Base-by-base conservation (phyloP, 2,888 invertebrate species). In the Gastrophysa polygoni region DNA sequence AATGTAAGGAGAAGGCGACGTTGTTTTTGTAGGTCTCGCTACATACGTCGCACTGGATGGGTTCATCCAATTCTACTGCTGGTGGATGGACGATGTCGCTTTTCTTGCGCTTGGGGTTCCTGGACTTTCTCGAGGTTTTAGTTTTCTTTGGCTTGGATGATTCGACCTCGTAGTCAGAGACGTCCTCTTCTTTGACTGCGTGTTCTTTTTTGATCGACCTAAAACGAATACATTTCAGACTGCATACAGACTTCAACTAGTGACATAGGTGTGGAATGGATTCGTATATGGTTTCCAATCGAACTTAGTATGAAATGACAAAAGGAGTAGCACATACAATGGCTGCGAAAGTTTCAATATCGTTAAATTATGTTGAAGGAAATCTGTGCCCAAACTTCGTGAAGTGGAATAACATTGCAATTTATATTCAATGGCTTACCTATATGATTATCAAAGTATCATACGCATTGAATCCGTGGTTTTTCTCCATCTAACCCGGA, bases 21-120 rank as follows among this genome's bases (percentile, higher is more conserved):
- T 75, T 75, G 49, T 76, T 75, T 43, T 73, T 73, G 61, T 75
- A 79, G 21, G 72, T 76, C 50, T 71, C 72, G 57, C 77, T 75
- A 56, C 79, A 79, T 21, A 74, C 67, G 51, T 77, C 77, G 59
- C 79, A 79, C 51, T 76, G 74, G 14, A 73, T 78, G 68, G 71
- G 80, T 76, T 73, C 81, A 72, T 43, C 77, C 75, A 38, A 76
- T 52, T 70, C 70, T n/a, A 70, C 61, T 6, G 67, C 67, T 1
- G 67, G 66, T 10, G 67, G 78, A 17, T 64, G 70, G 8, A 60
- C 28, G 6, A 62, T 18, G 10, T 62, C 61, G 7, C 52, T 38
- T 55, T 59, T 64, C 32, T 65, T 65, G 10, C 47, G 46, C 20
- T 43, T 38, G 6, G 38, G 14, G 14, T 51, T 20, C 32, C 32